Evolutionary conservation across 2,888 invertebrate genomes (phyloP), one percentile per base, ranked within the genome.

Genomic region (Drosophila greeni): DNA sequence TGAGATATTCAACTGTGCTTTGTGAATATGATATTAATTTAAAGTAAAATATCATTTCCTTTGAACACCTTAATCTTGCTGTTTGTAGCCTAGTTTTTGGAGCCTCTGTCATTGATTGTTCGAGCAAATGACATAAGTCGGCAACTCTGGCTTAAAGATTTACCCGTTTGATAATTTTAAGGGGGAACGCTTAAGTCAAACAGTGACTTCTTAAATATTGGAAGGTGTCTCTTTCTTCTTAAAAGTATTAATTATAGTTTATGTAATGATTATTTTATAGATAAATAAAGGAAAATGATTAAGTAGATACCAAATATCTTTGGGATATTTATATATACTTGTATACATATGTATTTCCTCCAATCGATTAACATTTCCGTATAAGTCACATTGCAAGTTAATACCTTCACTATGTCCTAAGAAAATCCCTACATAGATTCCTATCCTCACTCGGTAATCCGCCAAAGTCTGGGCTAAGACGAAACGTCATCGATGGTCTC

Each of bases 121-220:
- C 5, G 6, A 8, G 0, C 5, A 1, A 23, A 6, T 12, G 9
- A n/a, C 9, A 20, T 34, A 8, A 8, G 2, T 29, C 14, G 33
- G 18, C 69, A 68, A 68, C 47, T 45, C 64, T 68, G 67, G 20
- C 9, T 7, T 7, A 47, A 47, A 65, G 45, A 58, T 57, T 68
- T 33, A 24, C 9, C 37, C 29, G 39, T n/a, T 31, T 31, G n/a
- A n/a, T 24, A 2, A 66, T 31, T 23, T 12, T 26, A 4, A 42
- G 16, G 16, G 39, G 20, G 0, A 42, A 42, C 2, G n/a, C 18
- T 14, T 16, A 23, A 39, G 20, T 7, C 24, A 6, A 34, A 31
- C 55, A 54, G 42, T 36, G 23, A 1, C 8, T 31, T 34, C 34
- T 8, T 11, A 31, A 31, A 40, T 56, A 11, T 40, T 40, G n/a